Conservation (phyloP, 2,797 vertebrate species). For the Alectoris magna region DNA sequence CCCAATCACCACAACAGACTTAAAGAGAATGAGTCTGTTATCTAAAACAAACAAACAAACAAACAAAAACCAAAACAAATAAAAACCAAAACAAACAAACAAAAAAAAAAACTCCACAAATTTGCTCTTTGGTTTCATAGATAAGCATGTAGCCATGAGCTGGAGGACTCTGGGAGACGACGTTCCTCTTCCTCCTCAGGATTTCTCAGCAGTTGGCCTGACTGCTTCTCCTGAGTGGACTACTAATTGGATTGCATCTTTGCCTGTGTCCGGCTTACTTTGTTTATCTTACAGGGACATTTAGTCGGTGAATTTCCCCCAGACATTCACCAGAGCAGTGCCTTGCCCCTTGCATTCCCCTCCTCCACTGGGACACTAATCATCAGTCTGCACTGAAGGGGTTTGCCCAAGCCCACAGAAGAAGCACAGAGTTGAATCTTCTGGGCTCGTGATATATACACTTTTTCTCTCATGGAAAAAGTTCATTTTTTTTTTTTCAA, state of each 20-base stretch:
- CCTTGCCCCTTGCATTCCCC: background rate
- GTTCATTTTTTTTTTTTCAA: background rate
- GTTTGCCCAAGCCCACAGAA: background rate
- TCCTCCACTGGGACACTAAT: background rate
- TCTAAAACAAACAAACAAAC: background rate
- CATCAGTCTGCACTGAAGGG: background rate
- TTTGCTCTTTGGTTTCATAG: background rate
- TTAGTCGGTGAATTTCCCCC: background rate
- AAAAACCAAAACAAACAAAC: no score
- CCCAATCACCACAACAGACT: background rate
- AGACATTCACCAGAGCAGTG: background rate
- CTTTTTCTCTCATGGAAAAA: background rate
- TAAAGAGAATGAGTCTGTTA: background rate
- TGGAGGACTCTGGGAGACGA: background rate
- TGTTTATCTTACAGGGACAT: background rate
- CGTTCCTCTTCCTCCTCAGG: background rate
- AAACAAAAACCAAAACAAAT: no score
- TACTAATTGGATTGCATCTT: background rate
- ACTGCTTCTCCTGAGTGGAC: background rate
- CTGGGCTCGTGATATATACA: background rate
- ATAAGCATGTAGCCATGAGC: background rate
- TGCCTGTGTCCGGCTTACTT: background rate
- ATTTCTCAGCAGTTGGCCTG: background rate
- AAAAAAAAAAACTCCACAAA: no score
- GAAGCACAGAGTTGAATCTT: background rate